Evolutionary conservation across 2,888 invertebrate genomes (phyloP).

Genomic region (Mayetiola destructor): DNA sequence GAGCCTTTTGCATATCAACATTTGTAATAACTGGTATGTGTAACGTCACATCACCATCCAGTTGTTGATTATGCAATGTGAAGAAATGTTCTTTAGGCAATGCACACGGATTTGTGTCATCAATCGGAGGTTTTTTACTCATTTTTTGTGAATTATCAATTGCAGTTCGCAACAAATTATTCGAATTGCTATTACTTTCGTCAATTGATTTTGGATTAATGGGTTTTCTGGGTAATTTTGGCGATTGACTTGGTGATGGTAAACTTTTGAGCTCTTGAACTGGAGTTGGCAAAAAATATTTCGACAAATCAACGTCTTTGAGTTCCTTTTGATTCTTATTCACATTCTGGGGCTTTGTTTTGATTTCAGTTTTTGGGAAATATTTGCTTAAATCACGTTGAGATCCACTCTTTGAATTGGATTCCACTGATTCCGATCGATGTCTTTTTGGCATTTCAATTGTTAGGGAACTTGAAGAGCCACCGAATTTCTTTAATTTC

Average conservation of each 20-base stretch:
- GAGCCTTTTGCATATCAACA: too few relatives aligned
- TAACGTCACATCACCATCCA: constrained; percentile 31
- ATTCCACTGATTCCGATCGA: constrained; percentile 28
- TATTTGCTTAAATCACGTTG: constrained; percentile 30
- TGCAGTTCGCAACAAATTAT: not conserved
- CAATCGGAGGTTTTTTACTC: not conserved
- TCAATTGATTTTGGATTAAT: not conserved
- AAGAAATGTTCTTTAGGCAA: constrained; percentile 18
- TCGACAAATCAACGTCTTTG: constrained; percentile 33
- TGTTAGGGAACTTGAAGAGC: constrained; percentile 31
- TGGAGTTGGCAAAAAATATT: constrained; percentile 33
- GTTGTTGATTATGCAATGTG: constrained; percentile 31
- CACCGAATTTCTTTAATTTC: constrained; percentile 30
- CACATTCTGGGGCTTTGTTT: constrained; percentile 23
- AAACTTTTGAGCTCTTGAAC: constrained; percentile 17
- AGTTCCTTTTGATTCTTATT: constrained; percentile 34
- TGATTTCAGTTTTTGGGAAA: constrained; percentile 32
- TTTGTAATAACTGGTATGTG: too few relatives aligned
- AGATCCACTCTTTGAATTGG: constrained; percentile 20
- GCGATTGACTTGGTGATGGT: constrained; percentile 20
- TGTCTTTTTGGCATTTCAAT: constrained; percentile 31
- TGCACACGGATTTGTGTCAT: not conserved
- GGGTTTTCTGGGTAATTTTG: constrained; percentile 21
- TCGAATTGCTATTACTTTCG: not conserved
- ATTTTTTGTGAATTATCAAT: not conserved